Conservation (phyloP, 2,888 invertebrate species). For the Dusona sp. region DNA sequence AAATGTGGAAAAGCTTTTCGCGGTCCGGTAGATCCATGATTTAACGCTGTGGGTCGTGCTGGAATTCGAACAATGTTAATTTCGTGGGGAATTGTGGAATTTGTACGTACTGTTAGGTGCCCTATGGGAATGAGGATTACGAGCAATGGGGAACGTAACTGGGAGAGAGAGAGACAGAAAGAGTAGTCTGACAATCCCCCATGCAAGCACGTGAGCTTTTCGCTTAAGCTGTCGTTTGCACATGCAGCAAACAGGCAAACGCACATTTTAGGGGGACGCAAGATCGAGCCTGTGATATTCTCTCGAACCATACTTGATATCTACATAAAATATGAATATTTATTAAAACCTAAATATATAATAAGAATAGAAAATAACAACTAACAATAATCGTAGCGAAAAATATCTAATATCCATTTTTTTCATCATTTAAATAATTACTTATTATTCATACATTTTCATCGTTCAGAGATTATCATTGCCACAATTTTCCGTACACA, state of each 20-base stretch:
- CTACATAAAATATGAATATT: neutral
- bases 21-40: slow-evolving; percentile 73
- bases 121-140: slow-evolving; percentile 43
- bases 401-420: neutral
- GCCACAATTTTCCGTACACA: neutral
- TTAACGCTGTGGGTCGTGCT: slow-evolving; percentile 75
- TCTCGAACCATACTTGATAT: neutral
- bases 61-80: slow-evolving; percentile 83
- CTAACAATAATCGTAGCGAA: neutral
- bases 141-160: slow-evolving; percentile 15
- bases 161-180: neutral
- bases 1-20: slow-evolving; percentile 50
- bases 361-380: neutral
- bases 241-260: slow-evolving; percentile 11
- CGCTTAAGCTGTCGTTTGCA: slow-evolving; percentile 33
- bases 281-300: neutral
- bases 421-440: neutral
- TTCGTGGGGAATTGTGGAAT: slow-evolving; percentile 78
- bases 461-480: neutral
- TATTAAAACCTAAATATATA: neutral
- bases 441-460: neutral
- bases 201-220: slow-evolving; percentile 29
- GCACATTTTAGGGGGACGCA: slow-evolving; percentile 2
- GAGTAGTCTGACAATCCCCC: slow-evolving; percentile 12
- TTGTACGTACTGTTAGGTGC: slow-evolving; percentile 67